Percentiles rank a stretch among this genome's conserved stretches.
phyloP scores from a whole-genome alignment of 64 coral and sea anemone species.

The Hydrozoanthus tunicans region DNA sequence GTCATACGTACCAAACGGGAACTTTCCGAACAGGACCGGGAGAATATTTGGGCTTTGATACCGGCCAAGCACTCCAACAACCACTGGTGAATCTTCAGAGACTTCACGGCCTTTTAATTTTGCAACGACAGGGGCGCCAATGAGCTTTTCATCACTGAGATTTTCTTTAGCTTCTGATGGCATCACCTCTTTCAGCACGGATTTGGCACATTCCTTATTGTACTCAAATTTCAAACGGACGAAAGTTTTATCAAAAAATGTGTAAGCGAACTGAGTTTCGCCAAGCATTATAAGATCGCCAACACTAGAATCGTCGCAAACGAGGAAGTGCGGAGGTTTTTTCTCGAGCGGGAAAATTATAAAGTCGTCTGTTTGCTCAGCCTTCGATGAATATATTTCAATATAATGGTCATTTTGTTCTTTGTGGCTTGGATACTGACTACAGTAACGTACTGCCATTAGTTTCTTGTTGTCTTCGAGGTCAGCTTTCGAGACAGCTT shows the following conservation, averaged over 20 bases:
- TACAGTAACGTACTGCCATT: slow-evolving; percentile 37
- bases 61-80: slow-evolving; percentile 14
- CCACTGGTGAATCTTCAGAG: neutral
- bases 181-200: neutral
- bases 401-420: neutral
- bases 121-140: slow-evolving; percentile 33
- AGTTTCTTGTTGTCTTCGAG: neutral
- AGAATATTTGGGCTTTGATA: slow-evolving; percentile 8
- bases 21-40: slow-evolving; percentile 26
- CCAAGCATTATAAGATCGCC: neutral
- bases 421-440: slow-evolving; percentile 1
- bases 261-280: slow-evolving; percentile 10
- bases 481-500: neutral
- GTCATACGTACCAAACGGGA: slow-evolving; percentile 26
- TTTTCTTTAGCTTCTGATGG: neutral
- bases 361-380: slow-evolving; percentile 16
- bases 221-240: slow-evolving; percentile 38
- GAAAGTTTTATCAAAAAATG: neutral
- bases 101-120: neutral
- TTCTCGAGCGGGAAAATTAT: neutral
- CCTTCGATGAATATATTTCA: neutral
- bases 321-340: neutral
- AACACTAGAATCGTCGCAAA: neutral
- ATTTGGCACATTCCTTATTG: neutral
- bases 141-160: neutral